Base-by-base conservation (phyloP, 1,140 invertebrate genomes). In the Plodia interpunctella region DNA sequence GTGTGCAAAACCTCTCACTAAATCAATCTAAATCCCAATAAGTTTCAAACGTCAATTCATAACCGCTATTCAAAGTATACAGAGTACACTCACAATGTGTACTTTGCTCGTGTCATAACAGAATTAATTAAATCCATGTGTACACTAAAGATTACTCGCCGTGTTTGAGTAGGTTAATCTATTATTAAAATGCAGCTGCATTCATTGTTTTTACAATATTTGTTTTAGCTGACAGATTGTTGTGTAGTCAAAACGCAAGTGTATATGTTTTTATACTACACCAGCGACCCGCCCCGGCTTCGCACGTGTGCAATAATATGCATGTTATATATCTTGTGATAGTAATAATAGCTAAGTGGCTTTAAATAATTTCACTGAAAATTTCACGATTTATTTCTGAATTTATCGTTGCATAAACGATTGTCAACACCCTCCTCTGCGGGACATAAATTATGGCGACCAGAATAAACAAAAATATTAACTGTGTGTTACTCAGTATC, bases 381-480 rank as follows among this genome's bases (percentile, higher is more conserved):
- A 3, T 25, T 21, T 28, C 9, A 53, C 20, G 19, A 25, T 53
- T 53, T 53, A 20, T 25, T 13, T 51, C 20, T 51, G 49, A 51
- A 51, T 25, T 20, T 53, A 51, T 25, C 21, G 21, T 53, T 17
- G 38, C 51, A 18, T 53, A 53, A 53, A 53, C 19, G 51, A 18
- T 13, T 25, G 49, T 25, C 18, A 11, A 51, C 20, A 19, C 19
- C 19, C 51, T 53, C n/a, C 51, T 35, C 51, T 61, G 17, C 28
- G 13, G 13, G 19, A 19, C 63, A 53, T 65, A 61, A 63, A 65
- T 65, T 58, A 70, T 59, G 53, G 53, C 61, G 64, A 61, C 68
- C 68, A 62, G 62, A 63, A 63, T 56, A 66, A 66, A 70, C 64
- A 70, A 66, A 68, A 70, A 65, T 66, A 66, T 70, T 66, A 70